A percentile compares a stretch with the other conserved stretches of the same genome.
Evolutionary conservation across 1,140 invertebrate genomes (phyloP).

Genomic region (Platorchestia sp.): DNA sequence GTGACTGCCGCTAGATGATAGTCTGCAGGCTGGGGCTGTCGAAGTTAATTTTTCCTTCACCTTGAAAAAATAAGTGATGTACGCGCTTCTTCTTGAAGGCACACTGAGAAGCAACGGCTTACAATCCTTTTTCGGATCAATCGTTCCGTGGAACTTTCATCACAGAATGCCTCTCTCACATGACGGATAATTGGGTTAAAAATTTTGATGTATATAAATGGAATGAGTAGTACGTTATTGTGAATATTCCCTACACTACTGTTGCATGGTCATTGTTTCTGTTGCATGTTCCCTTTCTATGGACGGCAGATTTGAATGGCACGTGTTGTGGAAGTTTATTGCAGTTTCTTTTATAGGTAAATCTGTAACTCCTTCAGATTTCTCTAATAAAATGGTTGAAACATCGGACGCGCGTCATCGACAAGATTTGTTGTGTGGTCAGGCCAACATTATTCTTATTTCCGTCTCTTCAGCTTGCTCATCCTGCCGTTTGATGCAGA

Average conservation of each 20-base stretch:
- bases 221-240: background rate
- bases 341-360: background rate
- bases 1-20: no score
- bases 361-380: background rate
- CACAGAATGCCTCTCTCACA: background rate
- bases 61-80: no score
- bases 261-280: background rate
- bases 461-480: background rate
- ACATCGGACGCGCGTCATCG: no score
- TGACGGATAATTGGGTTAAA: background rate
- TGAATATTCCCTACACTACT: background rate
- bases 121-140: no score
- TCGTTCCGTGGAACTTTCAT: background rate
- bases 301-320: background rate
- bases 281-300: background rate
- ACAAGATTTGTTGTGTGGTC: background rate
- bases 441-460: background rate
- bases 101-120: background rate
- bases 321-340: background rate
- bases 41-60: no score
- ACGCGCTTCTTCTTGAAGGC: no score
- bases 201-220: background rate
- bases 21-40: no score
- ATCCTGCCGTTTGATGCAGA: background rate
- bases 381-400: background rate